phyloP scores from a whole-genome alignment of 2,888 invertebrate genomes.

The Dioctria rufipes region DNA sequence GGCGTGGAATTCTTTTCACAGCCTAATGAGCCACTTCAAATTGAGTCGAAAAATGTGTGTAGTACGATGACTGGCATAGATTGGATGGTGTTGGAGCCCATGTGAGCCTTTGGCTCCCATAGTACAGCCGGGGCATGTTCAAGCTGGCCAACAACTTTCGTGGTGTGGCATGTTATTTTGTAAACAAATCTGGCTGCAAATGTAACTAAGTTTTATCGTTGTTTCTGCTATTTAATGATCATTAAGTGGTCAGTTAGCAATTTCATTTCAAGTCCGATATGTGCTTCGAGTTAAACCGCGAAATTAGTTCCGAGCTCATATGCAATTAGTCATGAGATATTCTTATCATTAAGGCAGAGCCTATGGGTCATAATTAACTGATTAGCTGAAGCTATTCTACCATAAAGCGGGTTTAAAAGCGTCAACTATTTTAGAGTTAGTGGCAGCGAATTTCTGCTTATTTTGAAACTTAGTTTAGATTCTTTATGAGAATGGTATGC shows the following conservation, averaged over 20 bases:
- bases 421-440: constrained; percentile 1
- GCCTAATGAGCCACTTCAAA: constrained; percentile 12
- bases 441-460: constrained; percentile 2
- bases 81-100: neutral
- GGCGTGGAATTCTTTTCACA: constrained; percentile 13
- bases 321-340: constrained; percentile 54
- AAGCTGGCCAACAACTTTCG: constrained; percentile 1
- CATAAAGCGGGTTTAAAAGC: constrained; percentile 14
- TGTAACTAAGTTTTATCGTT: constrained; percentile 44
- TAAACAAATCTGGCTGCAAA: constrained; percentile 47
- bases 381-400: constrained; percentile 36
- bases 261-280: constrained; percentile 25
- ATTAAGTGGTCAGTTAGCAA: constrained; percentile 46
- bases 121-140: constrained; percentile 1
- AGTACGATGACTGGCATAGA: neutral
- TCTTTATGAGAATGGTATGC: neutral
- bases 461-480: neutral
- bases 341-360: constrained; percentile 25
- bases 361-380: constrained; percentile 11
- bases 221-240: constrained; percentile 49
- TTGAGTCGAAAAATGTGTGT: neutral
- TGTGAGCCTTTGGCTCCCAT: neutral
- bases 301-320: constrained; percentile 54
- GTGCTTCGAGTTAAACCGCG: constrained; percentile 53
- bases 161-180: constrained; percentile 36